These are phyloP conservation scores for Stomatorhinus ivindoensis DNA, from an alignment of 2,113 vertebrate genomes.

Conservation along the genomic window DNA sequence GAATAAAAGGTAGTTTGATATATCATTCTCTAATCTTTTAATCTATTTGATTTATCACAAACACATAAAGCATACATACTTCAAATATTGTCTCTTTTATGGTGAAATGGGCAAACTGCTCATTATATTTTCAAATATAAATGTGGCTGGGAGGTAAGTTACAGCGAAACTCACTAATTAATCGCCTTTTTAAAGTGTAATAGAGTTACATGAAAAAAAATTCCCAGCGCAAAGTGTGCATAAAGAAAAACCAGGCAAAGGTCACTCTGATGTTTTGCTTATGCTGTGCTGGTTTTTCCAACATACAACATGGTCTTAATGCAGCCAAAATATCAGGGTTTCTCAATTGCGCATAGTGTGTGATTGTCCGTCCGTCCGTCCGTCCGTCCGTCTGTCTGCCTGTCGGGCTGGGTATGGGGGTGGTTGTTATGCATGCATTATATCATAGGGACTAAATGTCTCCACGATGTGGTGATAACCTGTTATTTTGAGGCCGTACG, in stretches of 20 bases:
- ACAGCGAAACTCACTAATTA: not conserved
- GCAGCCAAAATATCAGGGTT: not conserved
- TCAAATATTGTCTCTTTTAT: not conserved
- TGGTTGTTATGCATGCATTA: not conserved
- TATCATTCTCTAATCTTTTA: not conserved
- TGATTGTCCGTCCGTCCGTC: not conserved
- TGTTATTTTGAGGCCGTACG: no score
- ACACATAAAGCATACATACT: not conserved
- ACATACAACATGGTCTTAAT: not conserved
- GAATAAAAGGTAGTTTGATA: not conserved
- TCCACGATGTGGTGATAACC: no score
- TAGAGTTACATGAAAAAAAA: not conserved
- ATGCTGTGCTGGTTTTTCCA: not conserved
- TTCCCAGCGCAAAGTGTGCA: not conserved
- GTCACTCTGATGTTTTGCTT: not conserved
- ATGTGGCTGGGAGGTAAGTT: not conserved
- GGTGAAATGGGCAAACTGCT: not conserved
- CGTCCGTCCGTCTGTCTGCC: not conserved
- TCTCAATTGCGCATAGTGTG: not conserved
- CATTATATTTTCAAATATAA: not conserved
- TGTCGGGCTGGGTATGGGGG: not conserved
- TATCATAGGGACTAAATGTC: not conserved
- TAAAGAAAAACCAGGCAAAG: not conserved
- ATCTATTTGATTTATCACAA: not conserved
- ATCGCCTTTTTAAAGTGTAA: not conserved